Percentiles rank a stretch among this genome's conserved stretches.
Evolutionary conservation across 2,113 vertebrate genomes (phyloP).

Genomic region (Corythornis vintsioides): DNA sequence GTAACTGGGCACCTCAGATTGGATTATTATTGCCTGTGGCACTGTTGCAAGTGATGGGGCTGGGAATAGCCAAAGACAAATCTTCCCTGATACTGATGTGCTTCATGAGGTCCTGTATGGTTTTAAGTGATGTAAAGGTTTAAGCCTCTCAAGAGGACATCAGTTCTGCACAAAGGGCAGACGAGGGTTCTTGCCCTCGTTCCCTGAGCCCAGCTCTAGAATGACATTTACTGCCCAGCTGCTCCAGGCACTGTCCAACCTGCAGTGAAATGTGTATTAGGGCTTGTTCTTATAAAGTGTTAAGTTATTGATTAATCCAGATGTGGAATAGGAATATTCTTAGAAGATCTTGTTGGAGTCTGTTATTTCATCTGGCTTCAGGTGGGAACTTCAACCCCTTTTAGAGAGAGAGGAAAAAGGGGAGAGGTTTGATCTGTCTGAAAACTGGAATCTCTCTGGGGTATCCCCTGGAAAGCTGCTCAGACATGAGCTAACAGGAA

Average conservation of each 20-base stretch:
- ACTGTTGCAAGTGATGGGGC: background rate
- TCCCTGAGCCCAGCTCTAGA: background rate
- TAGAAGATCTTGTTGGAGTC: background rate
- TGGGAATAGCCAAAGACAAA: background rate
- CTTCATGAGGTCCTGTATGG: background rate
- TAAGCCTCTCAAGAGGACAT: background rate
- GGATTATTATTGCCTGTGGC: background rate
- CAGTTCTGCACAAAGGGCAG: background rate
- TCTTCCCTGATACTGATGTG: background rate
- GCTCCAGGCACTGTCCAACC: background rate
- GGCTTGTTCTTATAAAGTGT: background rate
- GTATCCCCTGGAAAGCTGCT: background rate
- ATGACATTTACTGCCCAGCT: background rate
- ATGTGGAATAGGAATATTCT: background rate
- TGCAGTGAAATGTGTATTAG: background rate
- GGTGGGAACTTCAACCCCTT: background rate
- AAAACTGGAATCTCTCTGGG: background rate
- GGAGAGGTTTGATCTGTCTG: background rate
- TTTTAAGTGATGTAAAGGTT: background rate
- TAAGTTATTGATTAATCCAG: background rate
- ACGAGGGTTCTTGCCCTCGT: background rate
- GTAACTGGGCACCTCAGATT: background rate
- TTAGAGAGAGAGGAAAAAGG: background rate
- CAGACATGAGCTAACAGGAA: background rate
- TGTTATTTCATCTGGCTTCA: background rate